Base-by-base conservation (phyloP, 2,888 invertebrate genomes). In the Synanthedon formicaeformis region DNA sequence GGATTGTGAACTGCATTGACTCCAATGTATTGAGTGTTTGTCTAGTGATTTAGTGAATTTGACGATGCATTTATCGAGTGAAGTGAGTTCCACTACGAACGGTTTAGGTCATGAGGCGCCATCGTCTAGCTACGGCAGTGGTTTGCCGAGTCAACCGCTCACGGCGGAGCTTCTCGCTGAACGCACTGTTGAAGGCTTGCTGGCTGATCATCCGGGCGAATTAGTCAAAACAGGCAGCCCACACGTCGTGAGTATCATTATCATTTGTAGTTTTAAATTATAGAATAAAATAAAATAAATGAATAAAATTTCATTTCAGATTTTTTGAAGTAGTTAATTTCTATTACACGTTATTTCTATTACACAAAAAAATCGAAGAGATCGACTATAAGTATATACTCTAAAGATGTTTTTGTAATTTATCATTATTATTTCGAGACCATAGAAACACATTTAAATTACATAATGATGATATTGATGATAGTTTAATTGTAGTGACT, bases 141-240 rank as follows among this genome's bases (percentile, higher is more conserved):
- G 78, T 48, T 63, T 88, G 51, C 78, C 88, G 3, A 90, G 89
- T 57, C 90, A 90, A 69, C 89, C 91, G 34, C 76, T 95, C 75
- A 95, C 95, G 23, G 94, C 95, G 5, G 95, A 95, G 75, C 88
- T 94, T 51, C 81, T 96, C 60, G 94, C 95, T 50, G 96, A 96
- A 71, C 89, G 95, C 59, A 95, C 96, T 2, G 83, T 96, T 58
- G 95, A 95, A 73, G 94, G 94, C 51, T 88, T 96, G 57, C 83
- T 97, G 56, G 93, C 95, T 53, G 96, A 97, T 71, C 96, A 97
- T 84, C 96, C 96, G 3, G 97, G 96, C 14, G 96, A 96, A 82
- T 87, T 98, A 61, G 93, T 97, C 56, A 91, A 96, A 73, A 99
- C 99, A 61, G 98, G 98, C n/a, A 92, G 94, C 72, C 97, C 97